phyloP scores from a whole-genome alignment of 2,113 vertebrate genomes.

The Chitala chitala region DNA sequence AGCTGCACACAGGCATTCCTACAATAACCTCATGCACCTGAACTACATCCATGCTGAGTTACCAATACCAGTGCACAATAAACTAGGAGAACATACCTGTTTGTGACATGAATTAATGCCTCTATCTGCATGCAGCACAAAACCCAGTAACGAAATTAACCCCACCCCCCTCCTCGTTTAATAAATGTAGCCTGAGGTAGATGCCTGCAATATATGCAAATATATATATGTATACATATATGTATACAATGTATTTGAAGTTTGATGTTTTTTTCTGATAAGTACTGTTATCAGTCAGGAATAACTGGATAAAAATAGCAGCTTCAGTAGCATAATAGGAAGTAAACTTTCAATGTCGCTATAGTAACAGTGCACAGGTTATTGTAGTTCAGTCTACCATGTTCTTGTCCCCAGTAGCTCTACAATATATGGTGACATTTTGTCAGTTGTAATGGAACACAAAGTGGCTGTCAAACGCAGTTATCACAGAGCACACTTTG shows the following conservation, averaged over 20 bases:
- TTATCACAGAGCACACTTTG: neutral
- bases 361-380: neutral
- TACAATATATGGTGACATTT: neutral
- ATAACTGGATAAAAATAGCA: neutral
- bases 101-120: neutral
- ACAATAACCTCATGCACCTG: neutral
- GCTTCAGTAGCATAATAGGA: neutral
- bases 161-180: neutral
- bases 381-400: neutral
- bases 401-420: neutral
- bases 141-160: neutral
- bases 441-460: neutral
- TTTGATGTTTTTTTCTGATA: neutral
- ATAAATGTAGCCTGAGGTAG: neutral
- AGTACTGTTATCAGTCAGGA: neutral
- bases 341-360: neutral
- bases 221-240: neutral
- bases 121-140: neutral
- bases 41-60: neutral
- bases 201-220: neutral
- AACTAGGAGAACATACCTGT: no score
- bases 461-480: neutral
- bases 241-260: neutral
- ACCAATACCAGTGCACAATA: neutral
- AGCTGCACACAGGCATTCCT: no score